phyloP scores from a whole-genome alignment of 2,888 invertebrate genomes.

The Ferdinandea cuprea region DNA sequence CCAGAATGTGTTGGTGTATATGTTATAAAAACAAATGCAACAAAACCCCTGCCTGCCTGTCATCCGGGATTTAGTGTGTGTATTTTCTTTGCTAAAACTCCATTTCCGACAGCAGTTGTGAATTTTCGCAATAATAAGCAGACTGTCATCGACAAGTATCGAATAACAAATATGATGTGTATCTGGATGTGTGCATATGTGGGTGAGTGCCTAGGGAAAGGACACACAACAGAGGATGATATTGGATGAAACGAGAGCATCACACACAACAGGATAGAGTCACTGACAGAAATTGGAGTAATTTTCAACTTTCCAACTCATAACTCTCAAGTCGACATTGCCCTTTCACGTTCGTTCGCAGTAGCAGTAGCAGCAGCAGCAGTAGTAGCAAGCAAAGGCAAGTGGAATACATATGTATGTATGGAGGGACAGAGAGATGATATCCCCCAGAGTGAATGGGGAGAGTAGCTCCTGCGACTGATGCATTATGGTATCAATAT shows the following conservation, averaged over 20 bases:
- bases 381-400: background rate
- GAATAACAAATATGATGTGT: slow-evolving; percentile 19
- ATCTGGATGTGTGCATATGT: background rate
- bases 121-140: slow-evolving; percentile 20
- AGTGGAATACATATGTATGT: slow-evolving; percentile 11
- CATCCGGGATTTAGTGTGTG: slow-evolving; percentile 13
- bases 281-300: slow-evolving; percentile 46
- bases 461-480: background rate
- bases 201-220: slow-evolving; percentile 7
- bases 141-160: slow-evolving; percentile 38
- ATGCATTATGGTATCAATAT: slow-evolving; percentile 44
- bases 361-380: no score
- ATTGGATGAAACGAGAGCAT: background rate
- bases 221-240: background rate
- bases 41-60: slow-evolving; percentile 11
- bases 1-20: background rate
- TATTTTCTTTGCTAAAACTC: slow-evolving; percentile 34
- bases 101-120: slow-evolving; percentile 26
- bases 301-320: slow-evolving; percentile 48
- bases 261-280: slow-evolving; percentile 7
- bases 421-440: background rate
- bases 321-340: slow-evolving; percentile 35
- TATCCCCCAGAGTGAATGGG: background rate
- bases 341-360: background rate
- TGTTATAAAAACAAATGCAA: background rate